phyloP scores from a whole-genome alignment of 2,113 vertebrate genomes.

The Gallinago paraguaiae region DNA sequence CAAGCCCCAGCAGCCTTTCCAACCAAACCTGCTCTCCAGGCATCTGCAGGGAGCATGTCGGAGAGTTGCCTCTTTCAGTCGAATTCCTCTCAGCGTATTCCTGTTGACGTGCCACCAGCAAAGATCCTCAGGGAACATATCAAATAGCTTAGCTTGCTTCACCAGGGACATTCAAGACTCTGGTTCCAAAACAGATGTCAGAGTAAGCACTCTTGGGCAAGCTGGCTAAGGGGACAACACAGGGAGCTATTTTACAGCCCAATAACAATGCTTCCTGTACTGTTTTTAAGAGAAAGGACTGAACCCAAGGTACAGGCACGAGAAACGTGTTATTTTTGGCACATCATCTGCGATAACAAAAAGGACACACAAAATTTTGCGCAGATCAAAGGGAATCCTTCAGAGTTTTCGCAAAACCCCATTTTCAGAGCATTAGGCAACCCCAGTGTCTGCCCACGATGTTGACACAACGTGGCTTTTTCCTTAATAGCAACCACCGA shows the following conservation, averaged over 20 bases:
- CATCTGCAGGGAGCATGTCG: neutral
- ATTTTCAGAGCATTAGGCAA: neutral
- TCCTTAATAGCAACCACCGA: neutral
- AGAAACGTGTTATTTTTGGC: neutral
- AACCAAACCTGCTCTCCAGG: neutral
- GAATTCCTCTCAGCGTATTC: conserved; percentile 24
- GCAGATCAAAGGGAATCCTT: neutral
- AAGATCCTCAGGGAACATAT: conserved; percentile 49
- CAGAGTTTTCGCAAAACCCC: neutral
- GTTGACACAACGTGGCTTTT: neutral
- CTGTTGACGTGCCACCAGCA: conserved; percentile 63
- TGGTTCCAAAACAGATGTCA: conserved; percentile 45
- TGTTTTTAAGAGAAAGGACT: neutral
- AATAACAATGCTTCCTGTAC: neutral
- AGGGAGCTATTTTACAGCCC: conserved; percentile 11
- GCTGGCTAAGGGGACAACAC: conserved; percentile 13
- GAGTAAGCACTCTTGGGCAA: neutral
- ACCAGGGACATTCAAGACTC: conserved; percentile 22
- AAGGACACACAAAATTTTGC: neutral
- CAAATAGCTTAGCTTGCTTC: conserved; percentile 47
- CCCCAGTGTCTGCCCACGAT: neutral
- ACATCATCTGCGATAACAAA: neutral
- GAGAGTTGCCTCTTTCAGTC: neutral
- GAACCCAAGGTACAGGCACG: neutral
- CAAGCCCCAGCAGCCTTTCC: neutral